Evolutionary conservation across 1,140 invertebrate species (phyloP), one percentile per base, ranked within the genome.

Genomic region (Brachionus koreanus): DNA sequence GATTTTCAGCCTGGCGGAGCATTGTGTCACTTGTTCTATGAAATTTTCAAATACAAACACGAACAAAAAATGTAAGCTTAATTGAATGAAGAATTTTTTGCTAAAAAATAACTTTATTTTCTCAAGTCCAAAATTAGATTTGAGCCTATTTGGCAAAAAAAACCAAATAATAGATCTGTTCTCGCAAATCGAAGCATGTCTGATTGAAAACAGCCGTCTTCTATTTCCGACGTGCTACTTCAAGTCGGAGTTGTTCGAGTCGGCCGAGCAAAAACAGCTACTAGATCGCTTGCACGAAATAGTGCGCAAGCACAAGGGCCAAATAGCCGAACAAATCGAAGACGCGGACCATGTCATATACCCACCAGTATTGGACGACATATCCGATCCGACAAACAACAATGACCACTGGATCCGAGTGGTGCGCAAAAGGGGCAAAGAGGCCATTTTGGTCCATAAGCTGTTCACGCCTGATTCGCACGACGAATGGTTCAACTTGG

Each of bases 331-430:
- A 13, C 23, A 69, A 9, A 23, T 67, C 37, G 69, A 82, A 13
- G 65, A 82, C 29, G 82, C 82, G 0, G 82, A 82, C 52, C 82
- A 82, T 25, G 35, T 82, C 9, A 65, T 82, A n/a, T 82, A 57
- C 33, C 82, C 82, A n/a, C 61, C 82, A 16, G 9, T 63, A 1
- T 19, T 5, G 1, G 82, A 82, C 16, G 63, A 82, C 19, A 19
- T 42, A 2, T 12, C 79, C 25, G 69, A 74, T 25, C 42, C 69
- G 9, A 72, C 82, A 0, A 82, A 37, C 10, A 52, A 49, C 33
- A 67, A 65, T 25, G 39, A 65, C 39, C 37, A 82, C 7, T 82
- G 79, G 57, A 49, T 82, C 10, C 61, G 79, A 16, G 79, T 82
- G 19, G 61, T 69, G 16, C 25, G 46, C 23, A 65, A 69, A 16